Evolutionary conservation across 2,113 vertebrate genomes (phyloP).

Genomic region (Indicator maculatus): DNA sequence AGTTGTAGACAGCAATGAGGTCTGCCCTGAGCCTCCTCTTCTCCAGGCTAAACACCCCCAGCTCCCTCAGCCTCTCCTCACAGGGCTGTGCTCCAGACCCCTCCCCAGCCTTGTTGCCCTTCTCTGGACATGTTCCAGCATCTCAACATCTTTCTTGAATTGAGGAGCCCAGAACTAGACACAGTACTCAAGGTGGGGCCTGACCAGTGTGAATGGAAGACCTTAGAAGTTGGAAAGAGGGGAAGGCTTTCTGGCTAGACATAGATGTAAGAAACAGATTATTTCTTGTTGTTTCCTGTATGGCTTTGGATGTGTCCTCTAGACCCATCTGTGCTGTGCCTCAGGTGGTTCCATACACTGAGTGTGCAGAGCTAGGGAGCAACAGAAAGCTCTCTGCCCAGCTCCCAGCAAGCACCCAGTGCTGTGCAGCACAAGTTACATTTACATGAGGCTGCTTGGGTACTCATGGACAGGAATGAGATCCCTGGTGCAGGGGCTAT

Average conservation of each 20-base stretch:
- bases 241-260: neutral
- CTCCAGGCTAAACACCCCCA: no score
- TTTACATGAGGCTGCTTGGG: neutral
- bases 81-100: no score
- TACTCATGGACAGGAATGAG: neutral
- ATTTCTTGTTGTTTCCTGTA: neutral
- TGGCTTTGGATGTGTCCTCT: neutral
- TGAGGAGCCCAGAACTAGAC: no score
- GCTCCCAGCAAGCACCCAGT: neutral
- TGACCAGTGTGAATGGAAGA: neutral
- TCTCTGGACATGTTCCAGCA: no score
- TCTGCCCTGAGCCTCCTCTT: no score
- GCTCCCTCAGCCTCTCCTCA: no score
- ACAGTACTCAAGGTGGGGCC: no score
- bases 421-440: neutral
- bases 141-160: no score
- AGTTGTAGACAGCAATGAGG: no score
- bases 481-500: neutral
- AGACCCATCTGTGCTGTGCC: neutral
- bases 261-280: neutral
- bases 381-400: neutral
- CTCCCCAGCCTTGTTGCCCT: no score
- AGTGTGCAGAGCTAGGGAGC: neutral
- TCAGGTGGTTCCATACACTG: accelerated
- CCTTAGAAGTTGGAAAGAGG: neutral